Base-by-base conservation (phyloP, 30 jellyfish, hydroid and myxozoan genomes). In the Chironex yamaguchii region DNA sequence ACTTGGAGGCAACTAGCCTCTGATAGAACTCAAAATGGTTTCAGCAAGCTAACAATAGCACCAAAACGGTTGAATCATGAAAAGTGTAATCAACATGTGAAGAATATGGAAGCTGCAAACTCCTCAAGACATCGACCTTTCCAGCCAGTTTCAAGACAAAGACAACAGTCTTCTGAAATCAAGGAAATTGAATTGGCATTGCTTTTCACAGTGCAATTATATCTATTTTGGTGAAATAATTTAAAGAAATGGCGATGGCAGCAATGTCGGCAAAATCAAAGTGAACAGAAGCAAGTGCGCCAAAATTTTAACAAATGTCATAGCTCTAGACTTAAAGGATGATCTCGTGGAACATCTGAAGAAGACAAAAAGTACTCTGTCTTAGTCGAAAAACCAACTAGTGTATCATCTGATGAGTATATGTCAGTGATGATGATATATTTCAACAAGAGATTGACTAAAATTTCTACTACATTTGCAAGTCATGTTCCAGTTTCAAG, bases 191-290 rank as follows among this genome's bases (percentile, higher is more conserved):
- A n/a, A 34, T 81, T 29, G 58, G 68, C 23, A 81, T 81, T 24
- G 35, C 91, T 35, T 81, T 79, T 50, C 91, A 81, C 62, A 32
- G 91, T 31, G 91, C 91, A 21, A 49, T 81, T n/a, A 12, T 79
- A 20, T 21, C 91, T 11, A 81, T 71, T 20, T 81, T 23, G 62
- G 89, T 20, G 91, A 81, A 65, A 67, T 66, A 6, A 30, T 81
- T n/a, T 29, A 35, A 30, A 48, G 23, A 14, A 35, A 67, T 66
- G 90, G 81, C 14, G 53, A 34, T 33, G 91, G 82, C 14, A 62
- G 90, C 22, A 50, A 12, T 11, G 36, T 34, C 36, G 91, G 35
- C 1, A 21, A 79, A 4, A 28, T 65, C 28, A 64, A 65, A 35
- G 25, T 79, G 4, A 89, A 79, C 28, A 23, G 90, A 20, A 79